Evolutionary conservation across 2,797 vertebrate genomes (phyloP).

Genomic region (Enteromius paludinosus): DNA sequence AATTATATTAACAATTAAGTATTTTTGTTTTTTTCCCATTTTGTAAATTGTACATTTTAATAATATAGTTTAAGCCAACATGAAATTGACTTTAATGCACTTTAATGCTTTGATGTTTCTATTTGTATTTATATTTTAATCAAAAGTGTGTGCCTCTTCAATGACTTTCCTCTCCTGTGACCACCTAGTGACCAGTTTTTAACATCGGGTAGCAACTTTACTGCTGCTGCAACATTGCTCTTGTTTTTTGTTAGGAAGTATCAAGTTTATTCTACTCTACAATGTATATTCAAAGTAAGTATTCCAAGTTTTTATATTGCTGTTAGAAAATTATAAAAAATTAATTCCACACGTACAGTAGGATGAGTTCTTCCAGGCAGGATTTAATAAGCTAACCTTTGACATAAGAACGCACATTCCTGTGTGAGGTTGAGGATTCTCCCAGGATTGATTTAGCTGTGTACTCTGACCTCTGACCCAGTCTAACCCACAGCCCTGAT

Average conservation of each 20-base stretch:
- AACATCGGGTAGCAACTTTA: neutral
- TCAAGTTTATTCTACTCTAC: neutral
- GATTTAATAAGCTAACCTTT: slow-evolving; percentile 29
- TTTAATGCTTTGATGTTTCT: neutral
- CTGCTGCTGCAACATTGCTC: neutral
- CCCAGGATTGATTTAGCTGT: slow-evolving; percentile 50
- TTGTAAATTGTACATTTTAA: neutral
- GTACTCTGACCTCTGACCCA: slow-evolving; percentile 39
- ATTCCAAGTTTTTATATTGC: too few species aligned
- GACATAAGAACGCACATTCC: slow-evolving; percentile 40
- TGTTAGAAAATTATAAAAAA: neutral
- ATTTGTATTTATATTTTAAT: neutral
- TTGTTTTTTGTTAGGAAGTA: neutral
- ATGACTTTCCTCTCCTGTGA: neutral
- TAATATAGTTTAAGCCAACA: neutral
- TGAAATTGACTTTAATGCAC: neutral
- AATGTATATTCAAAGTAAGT: neutral
- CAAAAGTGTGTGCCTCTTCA: neutral
- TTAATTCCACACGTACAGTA: neutral
- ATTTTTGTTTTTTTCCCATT: neutral
- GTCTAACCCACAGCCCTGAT: slow-evolving; percentile 44
- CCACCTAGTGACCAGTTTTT: neutral
- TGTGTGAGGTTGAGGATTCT: slow-evolving; percentile 41
- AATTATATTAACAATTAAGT: neutral
- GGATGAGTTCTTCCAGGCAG: neutral